These are phyloP conservation scores for Alethe diademata DNA, from an alignment of 2,113 vertebrate genomes.

Conservation along the genomic window DNA sequence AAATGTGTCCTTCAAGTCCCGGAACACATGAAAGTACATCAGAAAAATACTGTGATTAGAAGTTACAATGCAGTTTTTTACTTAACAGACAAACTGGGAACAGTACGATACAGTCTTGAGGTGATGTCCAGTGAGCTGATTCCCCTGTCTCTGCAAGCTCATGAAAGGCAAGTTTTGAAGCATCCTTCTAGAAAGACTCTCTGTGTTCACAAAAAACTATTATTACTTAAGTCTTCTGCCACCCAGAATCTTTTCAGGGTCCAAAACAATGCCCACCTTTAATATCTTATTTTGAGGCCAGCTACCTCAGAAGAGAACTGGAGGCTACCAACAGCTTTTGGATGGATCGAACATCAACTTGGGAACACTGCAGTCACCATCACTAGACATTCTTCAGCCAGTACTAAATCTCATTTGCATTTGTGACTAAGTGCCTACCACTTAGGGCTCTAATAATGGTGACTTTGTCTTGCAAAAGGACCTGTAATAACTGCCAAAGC, in stretches of 20 bases:
- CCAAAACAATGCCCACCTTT: not conserved
- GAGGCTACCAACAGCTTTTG: not conserved
- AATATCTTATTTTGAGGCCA: not conserved
- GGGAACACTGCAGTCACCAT: not conserved
- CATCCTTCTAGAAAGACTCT: not conserved
- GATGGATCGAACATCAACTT: not conserved
- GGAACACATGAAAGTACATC: not conserved
- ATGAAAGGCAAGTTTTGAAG: not conserved
- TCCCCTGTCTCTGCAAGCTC: not conserved
- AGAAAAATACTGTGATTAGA: not conserved
- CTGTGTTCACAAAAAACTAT: not conserved
- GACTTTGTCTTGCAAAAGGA: not conserved
- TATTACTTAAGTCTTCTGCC: not conserved
- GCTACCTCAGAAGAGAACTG: not conserved
- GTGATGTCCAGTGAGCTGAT: not conserved
- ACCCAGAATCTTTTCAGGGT: not conserved
- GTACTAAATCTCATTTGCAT: not conserved
- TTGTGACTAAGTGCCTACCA: not conserved
- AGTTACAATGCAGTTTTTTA: not conserved
- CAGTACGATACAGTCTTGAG: not conserved
- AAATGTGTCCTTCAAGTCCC: fast-evolving
- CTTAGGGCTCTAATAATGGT: not conserved
- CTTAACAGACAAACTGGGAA: not conserved
- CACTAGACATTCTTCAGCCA: not conserved
- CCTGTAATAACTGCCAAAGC: not conserved